Evolutionary conservation across 2,888 invertebrate genomes (phyloP), one percentile per base, ranked within the genome.

Genomic region (Callyntrura guangdongensis): DNA sequence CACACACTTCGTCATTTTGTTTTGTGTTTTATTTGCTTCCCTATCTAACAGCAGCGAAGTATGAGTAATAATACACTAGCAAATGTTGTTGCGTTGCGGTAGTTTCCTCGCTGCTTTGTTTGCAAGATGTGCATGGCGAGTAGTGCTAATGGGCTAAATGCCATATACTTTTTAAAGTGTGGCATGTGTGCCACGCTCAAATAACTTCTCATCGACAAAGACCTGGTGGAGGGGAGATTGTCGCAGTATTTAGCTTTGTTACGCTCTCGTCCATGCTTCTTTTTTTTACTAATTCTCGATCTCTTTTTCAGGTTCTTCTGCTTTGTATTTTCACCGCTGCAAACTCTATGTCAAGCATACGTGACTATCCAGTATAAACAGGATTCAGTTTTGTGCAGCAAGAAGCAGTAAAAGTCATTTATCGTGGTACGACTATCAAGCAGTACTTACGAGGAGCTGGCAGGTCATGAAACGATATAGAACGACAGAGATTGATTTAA

Each of bases 231-330:
- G 36, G 36, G 27, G 12, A 67, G 22, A 14, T n/a, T 67, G 67
- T 67, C 69, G 69, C 69, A 69, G 27, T 12, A 69, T 69, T 69
- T 69, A 69, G 69, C 17, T 20, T 69, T 45, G 36, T 17, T 27
- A 11, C 1, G 27, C 69, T 69, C 12, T 4, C 14, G 8, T 69
- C 69, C 69, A 69, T 69, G 69, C 69, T 69, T n/a, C 74, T 47
- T 74, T 47, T 45, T 47, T 47, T 61, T 6, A 36, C 3, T 36
- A 4, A 36, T 36, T 2, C 36, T 6, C 36, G 6, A 36, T 36
- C 36, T 36, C 36, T 36, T 36, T 36, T 36, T 36, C 36, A 36
- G 36, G 36, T 36, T 36, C 36, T 36, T 36, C 17, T 59, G 14
- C n/a, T 59, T 59, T 59, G 59, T 8, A n/a, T 14, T 59, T 59